Base-by-base conservation (phyloP, 2,888 invertebrate genomes). In the Drosophila ochracea region DNA sequence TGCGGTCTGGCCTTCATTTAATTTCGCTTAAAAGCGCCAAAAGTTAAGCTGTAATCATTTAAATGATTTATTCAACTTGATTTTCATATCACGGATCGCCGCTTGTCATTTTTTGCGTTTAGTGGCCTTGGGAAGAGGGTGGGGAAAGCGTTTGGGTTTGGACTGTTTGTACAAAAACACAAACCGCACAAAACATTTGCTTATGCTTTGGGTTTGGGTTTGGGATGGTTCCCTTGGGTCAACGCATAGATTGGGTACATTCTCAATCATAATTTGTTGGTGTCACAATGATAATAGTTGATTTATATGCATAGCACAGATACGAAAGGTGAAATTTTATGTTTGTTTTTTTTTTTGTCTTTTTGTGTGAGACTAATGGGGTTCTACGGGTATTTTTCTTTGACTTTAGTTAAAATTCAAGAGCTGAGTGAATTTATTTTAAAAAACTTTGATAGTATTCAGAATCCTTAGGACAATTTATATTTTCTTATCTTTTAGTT, bases 21-120 rank as follows among this genome's bases (percentile, higher is more conserved):
- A 87, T 90, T 89, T 90, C 90, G 87, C 90, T 87, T 84, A 90
- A 87, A 87, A 87, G 90, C 87, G 91, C 88, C 85, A 87, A 89
- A 91, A 91, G 87, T 82, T 90, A 87, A 87, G 87, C 87, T 87
- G 90, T 89, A 87, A 87, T 87, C 91, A 87, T 87, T 87, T 87
- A 90, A 87, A 91, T 87, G 87, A 87, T 87, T 87, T 87, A 87
- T 87, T 90, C 85, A 71, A 63, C 90, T 84, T 91, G 90, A 84
- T 90, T 90, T 82, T 90, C 90, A 85, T 90, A 90, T 90, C 78
- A 78, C 78, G 78, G 68, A 73, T 81, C 68, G 78, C 78, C 76
- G 76, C 82, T 75, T 85, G 77, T 73, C 89, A 71, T 77, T 78
- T 57, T 53, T 58, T 39, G 7, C 21, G 13, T 39, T 57, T 57